Conservation (phyloP, 2,113 vertebrate genomes). For the Mola mola region DNA sequence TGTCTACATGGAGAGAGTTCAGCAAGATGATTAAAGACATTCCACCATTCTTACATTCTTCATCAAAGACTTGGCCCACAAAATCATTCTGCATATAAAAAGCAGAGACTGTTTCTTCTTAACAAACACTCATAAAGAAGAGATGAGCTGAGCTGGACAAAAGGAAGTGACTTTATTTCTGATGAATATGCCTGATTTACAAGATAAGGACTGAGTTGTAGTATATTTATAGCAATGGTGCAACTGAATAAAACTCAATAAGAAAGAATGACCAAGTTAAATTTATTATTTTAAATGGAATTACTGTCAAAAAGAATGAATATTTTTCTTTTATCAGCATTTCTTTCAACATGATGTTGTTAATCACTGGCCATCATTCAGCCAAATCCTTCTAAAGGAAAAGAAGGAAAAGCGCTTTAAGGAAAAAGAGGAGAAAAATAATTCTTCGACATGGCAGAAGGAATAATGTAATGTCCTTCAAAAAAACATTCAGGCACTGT, state of each 20-base stretch:
- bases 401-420: neutral
- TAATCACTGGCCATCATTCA: neutral
- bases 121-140: neutral
- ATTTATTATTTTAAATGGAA: slow-evolving; percentile 8
- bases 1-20: neutral
- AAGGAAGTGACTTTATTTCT: neutral
- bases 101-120: neutral
- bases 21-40: neutral
- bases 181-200: neutral
- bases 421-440: slow-evolving; percentile 5
- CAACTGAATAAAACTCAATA: neutral
- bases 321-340: too few species aligned
- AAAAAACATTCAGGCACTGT: slow-evolving; percentile 16
- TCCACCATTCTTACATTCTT: neutral
- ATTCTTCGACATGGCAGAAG: slow-evolving; percentile 15
- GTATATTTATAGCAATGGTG: neutral
- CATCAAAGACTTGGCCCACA: neutral
- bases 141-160: neutral
- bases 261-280: neutral
- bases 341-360: too few species aligned
- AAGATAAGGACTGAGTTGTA: neutral
- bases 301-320: too few species aligned
- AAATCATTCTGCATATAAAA: neutral
- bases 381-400: neutral
- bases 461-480: neutral